Conservation (phyloP, 2,113 vertebrate genomes). For the Pollimyrus isidori region DNA sequence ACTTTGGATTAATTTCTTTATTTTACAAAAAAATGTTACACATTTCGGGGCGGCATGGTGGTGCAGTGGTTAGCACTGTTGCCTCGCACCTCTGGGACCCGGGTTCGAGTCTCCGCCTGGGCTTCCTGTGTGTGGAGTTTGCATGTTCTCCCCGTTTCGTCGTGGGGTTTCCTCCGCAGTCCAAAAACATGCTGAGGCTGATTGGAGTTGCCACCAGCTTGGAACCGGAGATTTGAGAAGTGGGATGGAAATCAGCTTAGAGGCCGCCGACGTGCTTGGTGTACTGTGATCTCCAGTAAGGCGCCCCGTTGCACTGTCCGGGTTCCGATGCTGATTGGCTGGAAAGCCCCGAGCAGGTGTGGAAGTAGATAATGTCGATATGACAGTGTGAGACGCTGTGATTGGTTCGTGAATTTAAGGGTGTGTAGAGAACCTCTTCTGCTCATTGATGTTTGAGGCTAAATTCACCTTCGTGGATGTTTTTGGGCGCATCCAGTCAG, state of each 20-base stretch:
- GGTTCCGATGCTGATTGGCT: neutral
- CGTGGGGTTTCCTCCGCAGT: too few relatives aligned
- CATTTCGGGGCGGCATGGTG: too few relatives aligned
- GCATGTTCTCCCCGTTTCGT: too few relatives aligned
- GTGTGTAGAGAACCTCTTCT: neutral
- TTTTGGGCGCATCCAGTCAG: neutral
- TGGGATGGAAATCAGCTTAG: neutral
- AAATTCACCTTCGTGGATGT: neutral
- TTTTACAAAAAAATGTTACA: neutral
- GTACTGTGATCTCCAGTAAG: neutral
- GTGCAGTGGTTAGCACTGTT: too few relatives aligned
- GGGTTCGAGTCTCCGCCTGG: too few relatives aligned
- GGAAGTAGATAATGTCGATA: too few relatives aligned
- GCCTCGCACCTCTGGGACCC: too few relatives aligned
- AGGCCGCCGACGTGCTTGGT: neutral
- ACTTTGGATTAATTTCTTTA: constrained; percentile 9
- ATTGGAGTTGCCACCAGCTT: too few relatives aligned
- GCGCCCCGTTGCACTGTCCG: neutral
- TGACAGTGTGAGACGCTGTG: neutral
- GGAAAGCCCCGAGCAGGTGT: neutral
- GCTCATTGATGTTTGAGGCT: neutral
- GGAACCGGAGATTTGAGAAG: neutral
- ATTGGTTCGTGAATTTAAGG: neutral
- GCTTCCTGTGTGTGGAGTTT: too few relatives aligned
- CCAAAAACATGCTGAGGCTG: too few relatives aligned